These are phyloP conservation scores for Cosmia pyralina DNA, from an alignment of 2,888 invertebrate species.

Conservation along the genomic window DNA sequence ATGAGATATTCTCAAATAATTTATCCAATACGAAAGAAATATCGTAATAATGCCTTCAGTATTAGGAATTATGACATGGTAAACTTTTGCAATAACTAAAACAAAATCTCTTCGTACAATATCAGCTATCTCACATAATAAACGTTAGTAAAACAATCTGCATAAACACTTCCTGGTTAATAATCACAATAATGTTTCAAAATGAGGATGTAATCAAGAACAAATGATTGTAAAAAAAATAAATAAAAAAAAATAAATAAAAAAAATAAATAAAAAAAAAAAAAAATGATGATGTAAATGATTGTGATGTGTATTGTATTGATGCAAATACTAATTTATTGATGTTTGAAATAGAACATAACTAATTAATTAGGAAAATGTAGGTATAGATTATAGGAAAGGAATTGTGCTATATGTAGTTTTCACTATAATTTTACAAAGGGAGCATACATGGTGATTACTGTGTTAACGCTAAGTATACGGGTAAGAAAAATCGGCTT, in stretches of 20 bases:
- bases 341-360: slow-evolving; percentile 9
- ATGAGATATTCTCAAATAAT: no score
- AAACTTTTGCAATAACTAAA: no score
- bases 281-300: no score
- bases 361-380: neutral
- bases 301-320: no score
- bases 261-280: no score
- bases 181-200: slow-evolving; percentile 20
- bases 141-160: slow-evolving; percentile 2
- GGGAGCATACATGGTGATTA: neutral
- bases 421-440: neutral
- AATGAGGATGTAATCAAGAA: slow-evolving; percentile 24
- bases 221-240: neutral
- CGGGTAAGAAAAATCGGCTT: neutral
- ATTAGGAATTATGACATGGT: no score
- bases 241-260: no score
- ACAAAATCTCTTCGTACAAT: no score
- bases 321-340: slow-evolving; percentile 12
- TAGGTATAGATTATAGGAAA: neutral
- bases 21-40: no score
- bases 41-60: no score
- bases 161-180: slow-evolving; percentile 10
- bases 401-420: neutral
- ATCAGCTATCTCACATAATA: no score
- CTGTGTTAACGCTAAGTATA: neutral